phyloP scores from a whole-genome alignment of 2,797 vertebrate genomes.

The Pteronotus mesoamericanus region DNA sequence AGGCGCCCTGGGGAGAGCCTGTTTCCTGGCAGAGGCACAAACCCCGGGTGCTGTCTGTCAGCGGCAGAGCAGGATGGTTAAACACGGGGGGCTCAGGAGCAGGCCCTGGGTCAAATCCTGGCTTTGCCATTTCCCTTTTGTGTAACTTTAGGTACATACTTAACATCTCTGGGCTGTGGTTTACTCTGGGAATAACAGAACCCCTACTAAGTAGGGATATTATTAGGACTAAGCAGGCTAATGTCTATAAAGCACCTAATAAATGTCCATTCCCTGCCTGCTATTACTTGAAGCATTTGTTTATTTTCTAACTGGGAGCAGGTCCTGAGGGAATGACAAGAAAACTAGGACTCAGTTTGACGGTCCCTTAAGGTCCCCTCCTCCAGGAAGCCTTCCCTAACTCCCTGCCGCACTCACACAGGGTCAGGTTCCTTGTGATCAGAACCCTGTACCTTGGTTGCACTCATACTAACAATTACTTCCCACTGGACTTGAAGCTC shows the following conservation, averaged over 20 bases:
- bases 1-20: neutral
- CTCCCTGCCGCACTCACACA: neutral
- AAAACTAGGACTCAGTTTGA: neutral
- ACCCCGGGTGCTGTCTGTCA: neutral
- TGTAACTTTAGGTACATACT: neutral
- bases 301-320: neutral
- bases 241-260: neutral
- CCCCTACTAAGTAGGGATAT: neutral
- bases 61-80: neutral
- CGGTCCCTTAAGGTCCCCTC: neutral
- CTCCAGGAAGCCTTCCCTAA: conserved; percentile 1
- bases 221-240: neutral
- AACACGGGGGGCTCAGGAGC: neutral
- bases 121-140: neutral
- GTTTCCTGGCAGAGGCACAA: neutral
- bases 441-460: neutral
- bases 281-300: neutral
- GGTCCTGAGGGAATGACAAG: neutral
- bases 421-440: neutral
- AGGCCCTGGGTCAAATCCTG: neutral
- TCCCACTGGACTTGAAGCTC: neutral
- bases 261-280: neutral
- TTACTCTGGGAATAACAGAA: neutral
- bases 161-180: neutral
- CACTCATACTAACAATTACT: neutral